Percentiles rank a stretch among this genome's conserved stretches.
Evolutionary conservation across 2,797 vertebrate species (phyloP).

Genomic region (Crocidura indochinensis): DNA sequence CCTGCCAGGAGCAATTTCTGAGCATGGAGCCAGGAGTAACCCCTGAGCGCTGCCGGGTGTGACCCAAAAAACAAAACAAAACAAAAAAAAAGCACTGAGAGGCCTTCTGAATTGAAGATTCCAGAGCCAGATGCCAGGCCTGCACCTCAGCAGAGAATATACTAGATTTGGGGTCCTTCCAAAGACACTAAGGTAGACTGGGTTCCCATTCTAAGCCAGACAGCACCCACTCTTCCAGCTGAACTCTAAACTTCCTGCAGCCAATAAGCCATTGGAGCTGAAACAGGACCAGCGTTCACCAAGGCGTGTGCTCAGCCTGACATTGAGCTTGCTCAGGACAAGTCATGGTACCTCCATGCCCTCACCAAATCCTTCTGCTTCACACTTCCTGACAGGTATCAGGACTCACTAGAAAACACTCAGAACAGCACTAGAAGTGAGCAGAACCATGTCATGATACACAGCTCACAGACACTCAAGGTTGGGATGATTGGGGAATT

Average conservation of each 20-base stretch:
- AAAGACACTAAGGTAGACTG: not conserved
- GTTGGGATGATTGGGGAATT: not conserved
- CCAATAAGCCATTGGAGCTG: not conserved
- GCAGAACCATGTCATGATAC: not conserved
- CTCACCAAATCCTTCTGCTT: not conserved
- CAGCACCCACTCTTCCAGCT: not conserved
- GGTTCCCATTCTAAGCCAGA: not conserved
- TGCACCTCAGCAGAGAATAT: not conserved
- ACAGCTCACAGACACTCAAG: not conserved
- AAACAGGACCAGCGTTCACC: not conserved
- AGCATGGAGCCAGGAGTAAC: no score
- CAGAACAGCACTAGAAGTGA: not conserved
- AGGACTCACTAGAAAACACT: not conserved
- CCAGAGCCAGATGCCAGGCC: conserved; percentile 6
- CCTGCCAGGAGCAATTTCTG: no score
- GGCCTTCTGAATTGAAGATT: not conserved
- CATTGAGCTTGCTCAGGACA: no score
- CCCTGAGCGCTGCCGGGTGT: no score
- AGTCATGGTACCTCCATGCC: not conserved
- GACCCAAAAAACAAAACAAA: no score
- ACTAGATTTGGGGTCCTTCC: not conserved
- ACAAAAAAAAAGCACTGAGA: no score
- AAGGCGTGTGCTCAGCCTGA: no score
- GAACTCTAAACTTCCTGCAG: not conserved
- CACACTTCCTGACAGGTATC: not conserved